phyloP scores from a whole-genome alignment of 2,888 invertebrate genomes.

The Drosophila parthenogenetica region DNA sequence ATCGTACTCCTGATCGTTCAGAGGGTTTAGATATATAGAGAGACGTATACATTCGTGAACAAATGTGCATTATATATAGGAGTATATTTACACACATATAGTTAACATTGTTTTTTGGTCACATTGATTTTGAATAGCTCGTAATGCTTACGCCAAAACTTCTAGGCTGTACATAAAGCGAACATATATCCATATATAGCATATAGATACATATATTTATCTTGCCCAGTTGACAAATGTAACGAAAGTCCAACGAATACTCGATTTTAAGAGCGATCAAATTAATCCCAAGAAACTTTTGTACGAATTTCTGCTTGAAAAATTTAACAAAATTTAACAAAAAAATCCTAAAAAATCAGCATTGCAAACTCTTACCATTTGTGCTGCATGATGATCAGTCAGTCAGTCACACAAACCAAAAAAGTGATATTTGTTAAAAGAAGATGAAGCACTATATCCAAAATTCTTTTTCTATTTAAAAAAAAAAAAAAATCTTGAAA shows the following conservation, averaged over 20 bases:
- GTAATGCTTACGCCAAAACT: constrained; percentile 45
- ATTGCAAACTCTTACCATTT: background rate
- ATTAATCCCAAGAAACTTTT: too few species aligned
- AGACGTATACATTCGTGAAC: constrained; percentile 11
- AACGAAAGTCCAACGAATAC: constrained; percentile 44
- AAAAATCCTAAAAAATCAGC: background rate
- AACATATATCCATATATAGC: constrained; percentile 16
- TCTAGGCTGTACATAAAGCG: constrained; percentile 40
- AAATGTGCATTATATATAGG: constrained; percentile 16
- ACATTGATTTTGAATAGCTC: constrained; percentile 26
- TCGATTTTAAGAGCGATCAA: constrained; percentile 37
- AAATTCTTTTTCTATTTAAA: constrained; percentile 3
- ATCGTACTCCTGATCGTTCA: too few species aligned
- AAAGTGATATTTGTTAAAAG: too few species aligned
- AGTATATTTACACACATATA: constrained; percentile 35
- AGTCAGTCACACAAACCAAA: too few species aligned
- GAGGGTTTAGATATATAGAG: background rate
- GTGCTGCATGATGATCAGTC: too few species aligned
- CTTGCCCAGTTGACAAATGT: constrained; percentile 52
- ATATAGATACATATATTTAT: constrained; percentile 20
- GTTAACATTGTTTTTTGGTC: constrained; percentile 44
- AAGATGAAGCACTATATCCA: too few species aligned
- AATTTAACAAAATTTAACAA: background rate
- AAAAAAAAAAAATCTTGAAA: background rate
- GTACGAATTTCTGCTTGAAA: too few species aligned